These are phyloP conservation scores for Noctilio leporinus DNA, from an alignment of 2,113 vertebrate species.

Conservation along the genomic window DNA sequence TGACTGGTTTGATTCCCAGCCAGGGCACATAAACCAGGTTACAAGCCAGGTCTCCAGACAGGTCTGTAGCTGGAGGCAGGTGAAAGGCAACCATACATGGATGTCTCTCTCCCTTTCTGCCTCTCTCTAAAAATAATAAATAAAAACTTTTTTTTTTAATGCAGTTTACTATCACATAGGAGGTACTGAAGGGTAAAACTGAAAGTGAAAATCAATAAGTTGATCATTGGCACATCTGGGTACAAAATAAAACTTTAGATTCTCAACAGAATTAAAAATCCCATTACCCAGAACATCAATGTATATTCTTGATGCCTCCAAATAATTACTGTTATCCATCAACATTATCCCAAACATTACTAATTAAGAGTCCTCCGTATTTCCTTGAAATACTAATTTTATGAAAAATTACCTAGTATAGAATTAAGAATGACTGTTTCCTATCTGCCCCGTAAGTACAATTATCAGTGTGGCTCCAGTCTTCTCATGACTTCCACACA, in stretches of 20 bases:
- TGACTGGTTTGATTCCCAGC: no score
- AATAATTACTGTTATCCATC: slow-evolving; percentile 35
- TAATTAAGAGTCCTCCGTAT: slow-evolving; percentile 51
- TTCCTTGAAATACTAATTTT: slow-evolving; percentile 31
- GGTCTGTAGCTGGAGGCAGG: no score
- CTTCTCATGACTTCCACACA: not conserved
- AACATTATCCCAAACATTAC: slow-evolving; percentile 51
- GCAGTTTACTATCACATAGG: not conserved
- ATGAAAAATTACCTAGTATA: slow-evolving; percentile 47
- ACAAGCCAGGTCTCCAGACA: no score
- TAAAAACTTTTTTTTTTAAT: no score
- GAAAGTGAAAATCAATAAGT: not conserved
- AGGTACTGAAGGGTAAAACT: not conserved
- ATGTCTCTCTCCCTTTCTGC: no score
- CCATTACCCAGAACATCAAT: not conserved
- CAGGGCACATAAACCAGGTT: no score
- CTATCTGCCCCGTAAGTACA: not conserved
- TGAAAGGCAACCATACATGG: no score
- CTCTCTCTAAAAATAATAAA: no score
- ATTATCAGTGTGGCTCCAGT: not conserved
- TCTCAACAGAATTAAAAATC: not conserved
- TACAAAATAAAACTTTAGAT: not conserved
- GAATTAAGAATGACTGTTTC: slow-evolving; percentile 40
- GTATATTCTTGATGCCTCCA: not conserved
- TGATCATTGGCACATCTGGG: not conserved